Evolutionary conservation across 2,113 vertebrate species (phyloP).

Genomic region (Odontophorus gujanensis): DNA sequence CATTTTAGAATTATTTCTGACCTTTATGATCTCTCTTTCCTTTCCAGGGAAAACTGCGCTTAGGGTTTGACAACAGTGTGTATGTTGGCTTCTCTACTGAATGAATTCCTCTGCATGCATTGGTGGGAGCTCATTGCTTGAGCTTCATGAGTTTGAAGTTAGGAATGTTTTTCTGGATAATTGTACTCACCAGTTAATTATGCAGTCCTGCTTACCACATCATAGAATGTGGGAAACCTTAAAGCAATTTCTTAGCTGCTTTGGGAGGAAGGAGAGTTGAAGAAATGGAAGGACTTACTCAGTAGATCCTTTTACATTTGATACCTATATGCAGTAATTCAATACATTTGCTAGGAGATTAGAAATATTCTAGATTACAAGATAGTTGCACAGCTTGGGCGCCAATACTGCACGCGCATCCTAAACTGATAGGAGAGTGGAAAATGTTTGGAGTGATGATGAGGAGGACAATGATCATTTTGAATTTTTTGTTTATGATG

Average conservation of each 20-base stretch:
- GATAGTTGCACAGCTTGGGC: slow-evolving; percentile 14
- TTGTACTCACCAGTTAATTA: not conserved
- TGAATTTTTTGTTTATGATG: not conserved
- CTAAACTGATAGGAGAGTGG: not conserved
- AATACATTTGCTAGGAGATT: slow-evolving; percentile 28
- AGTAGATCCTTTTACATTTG: slow-evolving; percentile 38
- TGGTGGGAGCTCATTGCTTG: not conserved
- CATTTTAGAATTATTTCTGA: not conserved
- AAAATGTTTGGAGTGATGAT: not conserved
- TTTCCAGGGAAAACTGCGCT: not conserved
- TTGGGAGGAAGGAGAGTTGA: not conserved
- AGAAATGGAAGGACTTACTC: not conserved
- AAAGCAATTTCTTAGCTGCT: not conserved
- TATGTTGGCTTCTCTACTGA: not conserved
- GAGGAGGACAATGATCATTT: not conserved
- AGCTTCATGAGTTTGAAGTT: not conserved
- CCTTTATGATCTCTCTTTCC: not conserved
- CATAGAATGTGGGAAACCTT: not conserved
- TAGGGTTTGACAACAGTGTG: not conserved
- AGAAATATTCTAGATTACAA: slow-evolving; percentile 66
- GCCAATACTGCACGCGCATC: not conserved
- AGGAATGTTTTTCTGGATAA: not conserved
- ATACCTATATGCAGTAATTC: slow-evolving; percentile 12
- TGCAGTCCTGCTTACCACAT: not conserved
- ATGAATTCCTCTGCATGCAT: fast-evolving